Evolutionary conservation across 2,113 vertebrate species (phyloP).

Genomic region (Myrmecophaga tridactyla): DNA sequence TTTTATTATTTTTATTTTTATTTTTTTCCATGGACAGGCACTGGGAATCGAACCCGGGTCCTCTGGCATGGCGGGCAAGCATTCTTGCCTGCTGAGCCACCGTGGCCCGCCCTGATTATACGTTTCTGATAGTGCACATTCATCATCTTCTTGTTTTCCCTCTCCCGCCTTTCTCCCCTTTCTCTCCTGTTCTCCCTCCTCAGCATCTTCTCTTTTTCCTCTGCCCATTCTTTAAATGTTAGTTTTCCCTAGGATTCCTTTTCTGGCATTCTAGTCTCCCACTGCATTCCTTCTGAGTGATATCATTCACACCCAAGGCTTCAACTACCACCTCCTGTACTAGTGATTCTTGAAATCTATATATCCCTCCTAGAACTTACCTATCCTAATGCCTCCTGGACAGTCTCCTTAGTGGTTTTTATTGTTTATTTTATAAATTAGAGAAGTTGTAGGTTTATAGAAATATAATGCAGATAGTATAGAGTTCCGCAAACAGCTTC

Average conservation of each 20-base stretch:
- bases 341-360: background rate
- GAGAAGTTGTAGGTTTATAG: too few relatives aligned
- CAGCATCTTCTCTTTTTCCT: background rate
- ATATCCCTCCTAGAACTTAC: background rate
- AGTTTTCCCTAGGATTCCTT: slow-evolving; percentile 45
- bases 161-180: background rate
- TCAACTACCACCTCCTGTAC: slow-evolving; percentile 35
- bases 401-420: background rate
- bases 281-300: slow-evolving; percentile 53
- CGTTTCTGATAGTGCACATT: background rate
- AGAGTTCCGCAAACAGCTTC: too few relatives aligned
- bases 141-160: background rate
- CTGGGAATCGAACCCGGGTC: too few relatives aligned
- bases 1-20: too few relatives aligned
- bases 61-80: too few relatives aligned
- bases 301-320: slow-evolving; percentile 41
- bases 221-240: slow-evolving; percentile 32
- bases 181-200: background rate
- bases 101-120: too few relatives aligned
- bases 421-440: too few relatives aligned
- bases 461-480: too few relatives aligned
- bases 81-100: too few relatives aligned
- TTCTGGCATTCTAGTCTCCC: slow-evolving; percentile 25
- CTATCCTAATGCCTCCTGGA: background rate
- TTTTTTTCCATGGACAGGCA: too few relatives aligned